These are phyloP conservation scores for Spongilla lacustris DNA, from an alignment of 37 sponge, comb jelly and placozoan species.

Conservation along the genomic window DNA sequence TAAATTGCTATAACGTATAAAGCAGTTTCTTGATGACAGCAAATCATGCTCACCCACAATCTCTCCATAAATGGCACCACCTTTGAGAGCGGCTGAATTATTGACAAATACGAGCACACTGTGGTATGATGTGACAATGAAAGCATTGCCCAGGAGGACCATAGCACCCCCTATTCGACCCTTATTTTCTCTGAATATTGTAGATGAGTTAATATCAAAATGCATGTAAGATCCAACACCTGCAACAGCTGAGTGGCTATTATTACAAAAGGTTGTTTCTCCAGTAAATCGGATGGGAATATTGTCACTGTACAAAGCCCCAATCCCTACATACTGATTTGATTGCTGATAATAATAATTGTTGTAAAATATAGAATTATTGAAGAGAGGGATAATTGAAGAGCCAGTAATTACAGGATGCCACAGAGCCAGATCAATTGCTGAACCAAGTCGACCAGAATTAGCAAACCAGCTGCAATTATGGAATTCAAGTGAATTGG, in stretches of 20 bases:
- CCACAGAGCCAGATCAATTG: constrained; percentile 37
- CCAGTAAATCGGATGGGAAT: constrained; percentile 37
- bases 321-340: constrained; percentile 28
- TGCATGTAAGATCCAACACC: constrained; percentile 10
- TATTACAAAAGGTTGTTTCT: constrained; percentile 6
- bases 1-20: constrained; percentile 44
- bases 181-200: constrained; percentile 28
- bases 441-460: constrained; percentile 53
- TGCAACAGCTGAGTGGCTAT: constrained; percentile 54
- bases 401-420: constrained; percentile 29
- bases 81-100: constrained; percentile 53
- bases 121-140: constrained; percentile 15
- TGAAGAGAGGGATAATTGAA: constrained; percentile 26
- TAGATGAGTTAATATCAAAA: background rate
- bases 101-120: constrained; percentile 16
- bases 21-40: constrained; percentile 70
- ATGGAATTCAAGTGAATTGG: constrained; percentile 37
- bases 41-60: constrained; percentile 53
- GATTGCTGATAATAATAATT: constrained; percentile 23
- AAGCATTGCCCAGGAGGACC: constrained; percentile 53
- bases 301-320: constrained; percentile 53
- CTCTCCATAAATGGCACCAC: constrained; percentile 68
- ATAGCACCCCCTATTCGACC: constrained; percentile 70
- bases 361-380: constrained; percentile 25
- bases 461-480: constrained; percentile 34